A percentile compares a stretch with the other conserved stretches of the same genome.
phyloP scores from a whole-genome alignment of 2,113 vertebrate species.

The Glareola pratincola region DNA sequence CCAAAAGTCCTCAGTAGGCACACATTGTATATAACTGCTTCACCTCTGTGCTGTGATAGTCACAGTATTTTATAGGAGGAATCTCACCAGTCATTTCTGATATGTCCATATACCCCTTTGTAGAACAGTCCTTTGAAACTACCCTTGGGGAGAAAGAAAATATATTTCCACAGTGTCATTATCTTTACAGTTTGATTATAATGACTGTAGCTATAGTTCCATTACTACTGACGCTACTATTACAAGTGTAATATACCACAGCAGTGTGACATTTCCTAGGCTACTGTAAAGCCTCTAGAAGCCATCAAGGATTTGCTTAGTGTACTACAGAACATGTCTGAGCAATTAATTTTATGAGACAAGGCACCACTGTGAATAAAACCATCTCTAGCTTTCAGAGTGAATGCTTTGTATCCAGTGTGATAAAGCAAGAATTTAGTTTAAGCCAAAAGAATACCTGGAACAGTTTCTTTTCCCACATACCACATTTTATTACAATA shows the following conservation, averaged over 20 bases:
- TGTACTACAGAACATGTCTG: conserved; percentile 22
- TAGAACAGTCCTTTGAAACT: background rate
- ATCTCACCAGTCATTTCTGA: background rate
- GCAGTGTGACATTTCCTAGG: conserved; percentile 17
- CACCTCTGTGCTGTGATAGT: background rate
- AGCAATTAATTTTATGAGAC: conserved; percentile 56
- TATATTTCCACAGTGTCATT: conserved; percentile 11
- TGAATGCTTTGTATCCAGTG: background rate
- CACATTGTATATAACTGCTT: background rate
- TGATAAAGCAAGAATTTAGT: background rate
- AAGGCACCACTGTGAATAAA: conserved; percentile 46
- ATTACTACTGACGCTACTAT: background rate
- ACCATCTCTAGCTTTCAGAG: conserved; percentile 16
- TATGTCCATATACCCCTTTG: background rate
- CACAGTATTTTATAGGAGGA: background rate
- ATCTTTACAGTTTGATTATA: conserved; percentile 38
- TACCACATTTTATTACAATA: background rate
- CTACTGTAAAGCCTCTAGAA: conserved; percentile 29
- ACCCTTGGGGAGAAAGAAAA: background rate
- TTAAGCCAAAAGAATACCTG: background rate
- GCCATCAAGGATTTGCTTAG: conserved; percentile 46
- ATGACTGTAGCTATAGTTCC: conserved; percentile 11
- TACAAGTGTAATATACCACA: conserved; percentile 12
- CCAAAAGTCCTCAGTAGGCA: background rate
- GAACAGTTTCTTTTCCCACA: background rate